phyloP scores from a whole-genome alignment of 2,888 invertebrate genomes.

The Mimachlamys varia region DNA sequence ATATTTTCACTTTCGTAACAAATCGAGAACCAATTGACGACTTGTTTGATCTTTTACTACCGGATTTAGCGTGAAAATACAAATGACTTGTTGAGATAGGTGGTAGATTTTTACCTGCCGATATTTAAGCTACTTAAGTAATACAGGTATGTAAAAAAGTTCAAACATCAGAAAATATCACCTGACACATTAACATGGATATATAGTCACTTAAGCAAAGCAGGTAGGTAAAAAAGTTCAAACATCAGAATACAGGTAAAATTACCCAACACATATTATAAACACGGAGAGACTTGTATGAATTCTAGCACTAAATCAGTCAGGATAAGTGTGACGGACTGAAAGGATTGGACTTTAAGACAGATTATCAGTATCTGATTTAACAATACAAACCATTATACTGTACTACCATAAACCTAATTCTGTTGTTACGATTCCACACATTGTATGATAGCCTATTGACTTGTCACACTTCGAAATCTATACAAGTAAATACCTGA shows the following conservation, averaged over 20 bases:
- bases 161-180: neutral
- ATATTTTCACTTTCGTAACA: neutral
- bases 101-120: neutral
- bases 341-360: neutral
- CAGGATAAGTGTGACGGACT: neutral
- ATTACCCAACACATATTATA: neutral
- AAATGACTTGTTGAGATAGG: neutral
- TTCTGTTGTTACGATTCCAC: too few relatives aligned
- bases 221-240: too few relatives aligned
- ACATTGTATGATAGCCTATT: too few relatives aligned
- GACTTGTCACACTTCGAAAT: neutral
- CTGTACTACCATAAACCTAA: too few relatives aligned
- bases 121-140: neutral
- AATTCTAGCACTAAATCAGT: neutral
- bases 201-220: neutral
- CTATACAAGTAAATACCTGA: neutral
- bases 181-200: neutral
- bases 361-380: slow-evolving; percentile 10
- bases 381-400: neutral
- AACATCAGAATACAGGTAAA: neutral
- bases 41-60: neutral
- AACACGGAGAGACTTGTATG: neutral
- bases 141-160: too few relatives aligned
- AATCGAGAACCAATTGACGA: neutral
- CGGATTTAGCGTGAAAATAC: neutral